Percentiles rank a stretch among this genome's conserved stretches.
Conservation (phyloP, 2,888 invertebrate genomes). For the Pseudococcus viburni region DNA sequence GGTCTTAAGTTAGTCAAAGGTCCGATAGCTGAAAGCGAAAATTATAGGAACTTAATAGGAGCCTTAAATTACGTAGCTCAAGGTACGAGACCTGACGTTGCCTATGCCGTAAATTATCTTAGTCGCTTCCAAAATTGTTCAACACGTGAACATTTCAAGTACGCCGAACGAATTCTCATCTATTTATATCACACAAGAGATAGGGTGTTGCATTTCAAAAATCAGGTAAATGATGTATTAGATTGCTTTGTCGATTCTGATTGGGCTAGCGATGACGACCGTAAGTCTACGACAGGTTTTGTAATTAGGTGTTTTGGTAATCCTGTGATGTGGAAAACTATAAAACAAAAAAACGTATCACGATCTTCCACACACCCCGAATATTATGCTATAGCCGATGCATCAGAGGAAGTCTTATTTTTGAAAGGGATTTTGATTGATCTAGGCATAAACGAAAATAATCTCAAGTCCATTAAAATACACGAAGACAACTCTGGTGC, state of each 20-base stretch:
- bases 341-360: slow-evolving; percentile 35
- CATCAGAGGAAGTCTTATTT: not conserved
- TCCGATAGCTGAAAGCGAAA: not conserved
- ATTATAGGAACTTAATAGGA: slow-evolving; percentile 28
- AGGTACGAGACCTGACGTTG: slow-evolving; percentile 47
- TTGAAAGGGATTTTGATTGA: not conserved
- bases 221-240: not conserved
- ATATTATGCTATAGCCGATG: slow-evolving; percentile 41
- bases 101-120: slow-evolving; percentile 6
- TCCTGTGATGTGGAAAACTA: slow-evolving; percentile 18
- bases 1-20: not conserved
- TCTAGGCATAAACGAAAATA: not conserved
- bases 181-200: slow-evolving; percentile 32
- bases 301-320: not conserved
- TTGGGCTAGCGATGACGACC: not conserved
- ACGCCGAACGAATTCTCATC: not conserved
- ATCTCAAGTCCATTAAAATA: not conserved
- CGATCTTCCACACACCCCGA: slow-evolving; percentile 22
- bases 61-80: not conserved
- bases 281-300: slow-evolving; percentile 32
- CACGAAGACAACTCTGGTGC: slow-evolving; percentile 8
- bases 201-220: not conserved
- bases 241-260: slow-evolving; percentile 5
- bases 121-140: slow-evolving; percentile 12
- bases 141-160: not conserved